Conservation (phyloP, 2,797 vertebrate species). For the Chiroxiphia lanceolata region DNA sequence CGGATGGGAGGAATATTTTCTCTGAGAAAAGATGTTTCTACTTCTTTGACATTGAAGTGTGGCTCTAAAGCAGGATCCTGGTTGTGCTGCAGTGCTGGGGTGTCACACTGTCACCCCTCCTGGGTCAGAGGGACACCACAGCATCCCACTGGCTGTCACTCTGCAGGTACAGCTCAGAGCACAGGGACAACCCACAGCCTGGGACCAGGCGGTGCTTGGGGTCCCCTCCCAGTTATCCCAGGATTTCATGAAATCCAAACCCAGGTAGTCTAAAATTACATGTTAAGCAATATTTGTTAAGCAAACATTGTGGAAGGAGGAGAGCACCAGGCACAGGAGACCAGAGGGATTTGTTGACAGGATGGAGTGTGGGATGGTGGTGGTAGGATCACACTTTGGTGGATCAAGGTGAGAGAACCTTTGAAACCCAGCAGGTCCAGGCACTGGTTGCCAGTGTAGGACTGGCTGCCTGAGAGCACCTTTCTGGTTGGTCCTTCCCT, state of each 20-base stretch:
- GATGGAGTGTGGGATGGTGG: accelerated
- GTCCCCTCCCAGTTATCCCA: neutral
- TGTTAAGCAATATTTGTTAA: too few relatives aligned
- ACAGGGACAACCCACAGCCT: neutral
- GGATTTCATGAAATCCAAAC: neutral
- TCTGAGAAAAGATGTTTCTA: neutral
- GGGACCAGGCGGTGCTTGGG: neutral
- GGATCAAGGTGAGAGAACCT: neutral
- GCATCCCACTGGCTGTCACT: neutral
- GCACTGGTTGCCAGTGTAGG: neutral
- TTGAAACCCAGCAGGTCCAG: neutral
- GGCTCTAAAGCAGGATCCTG: neutral
- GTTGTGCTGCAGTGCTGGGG: accelerated
- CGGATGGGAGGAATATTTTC: accelerated
- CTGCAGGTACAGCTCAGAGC: neutral
- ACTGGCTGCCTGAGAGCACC: neutral
- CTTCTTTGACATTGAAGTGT: neutral
- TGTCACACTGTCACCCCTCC: neutral
- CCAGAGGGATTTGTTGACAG: neutral
- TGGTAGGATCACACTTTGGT: neutral
- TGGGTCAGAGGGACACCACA: neutral
- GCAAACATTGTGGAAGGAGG: too few relatives aligned
- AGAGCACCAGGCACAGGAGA: neutral
- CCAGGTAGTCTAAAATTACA: accelerated
- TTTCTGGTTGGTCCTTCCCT: too few relatives aligned